Conservation (phyloP, 2,797 vertebrate genomes). For the Clarias fuscus region DNA sequence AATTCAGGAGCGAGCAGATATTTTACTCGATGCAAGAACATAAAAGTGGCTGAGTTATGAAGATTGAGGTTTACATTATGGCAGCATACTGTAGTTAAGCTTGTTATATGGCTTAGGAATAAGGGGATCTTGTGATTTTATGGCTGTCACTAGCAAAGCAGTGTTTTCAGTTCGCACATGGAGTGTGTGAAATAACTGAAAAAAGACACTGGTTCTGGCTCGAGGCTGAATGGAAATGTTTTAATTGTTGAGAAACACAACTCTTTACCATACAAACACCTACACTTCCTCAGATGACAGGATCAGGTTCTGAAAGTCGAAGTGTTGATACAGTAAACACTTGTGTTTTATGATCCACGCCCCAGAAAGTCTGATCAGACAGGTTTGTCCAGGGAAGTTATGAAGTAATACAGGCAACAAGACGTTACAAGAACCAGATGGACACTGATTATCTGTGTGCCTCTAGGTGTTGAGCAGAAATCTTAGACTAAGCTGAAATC, state of each 20-base stretch:
- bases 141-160: background rate
- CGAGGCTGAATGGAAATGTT: background rate
- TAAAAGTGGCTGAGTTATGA: background rate
- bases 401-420: background rate
- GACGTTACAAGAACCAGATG: background rate
- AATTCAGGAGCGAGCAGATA: background rate
- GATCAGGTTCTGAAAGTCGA: background rate
- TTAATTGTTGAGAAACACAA: background rate
- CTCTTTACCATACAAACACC: background rate
- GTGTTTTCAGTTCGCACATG: background rate
- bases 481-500: background rate
- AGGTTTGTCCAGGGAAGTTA: slow-evolving; percentile 18
- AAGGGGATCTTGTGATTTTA: too few relatives aligned
- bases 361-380: slow-evolving; percentile 14
- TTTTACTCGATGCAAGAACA: background rate
- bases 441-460: background rate
- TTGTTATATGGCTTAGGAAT: background rate
- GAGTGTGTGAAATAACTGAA: background rate
- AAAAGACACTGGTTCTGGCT: background rate
- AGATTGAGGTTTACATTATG: background rate
- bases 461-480: slow-evolving; percentile 19
- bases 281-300: background rate
- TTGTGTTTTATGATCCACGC: background rate
- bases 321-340: slow-evolving; percentile 1
- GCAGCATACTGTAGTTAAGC: too few relatives aligned